Base-by-base conservation (phyloP, 2,113 vertebrate species). In the Amazona guildingii region DNA sequence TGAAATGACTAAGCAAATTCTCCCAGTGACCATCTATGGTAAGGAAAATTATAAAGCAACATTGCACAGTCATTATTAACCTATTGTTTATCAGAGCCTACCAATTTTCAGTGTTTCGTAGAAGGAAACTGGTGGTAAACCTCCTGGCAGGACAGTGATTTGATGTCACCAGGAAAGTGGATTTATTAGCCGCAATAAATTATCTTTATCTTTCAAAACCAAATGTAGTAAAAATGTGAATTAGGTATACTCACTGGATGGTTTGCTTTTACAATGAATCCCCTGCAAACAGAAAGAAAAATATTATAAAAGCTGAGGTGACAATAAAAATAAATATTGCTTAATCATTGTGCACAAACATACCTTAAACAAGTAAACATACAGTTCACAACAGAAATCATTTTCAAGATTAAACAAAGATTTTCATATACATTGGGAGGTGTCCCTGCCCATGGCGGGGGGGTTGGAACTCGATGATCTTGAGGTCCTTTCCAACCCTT, bases 191-290 rank as follows among this genome's bases (percentile, higher is more conserved):
- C 48, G 27, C 17, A 83, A 54, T 25, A 67, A 88, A 61, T 64
- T 52, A 39, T 63, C 35, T 64, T 54, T 46, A 59, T 29, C 28
- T 80, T 84, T 39, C 43, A 66, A 79, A 95, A 85, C 46, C 6
- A 84, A 87, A 68, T 27, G 13, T 8, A 94, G 51, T 70, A 54
- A 88, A 86, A 94, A 82, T 29, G 5, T 51, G 19, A 90, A 92
- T 61, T 1, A 72, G 41, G 10, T 54, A 69, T 97, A 98, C 97
- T 98, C 78, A 98, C 97, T 75, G 41, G 93, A 95, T 92, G 93
- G 86, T 78, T 97, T 97, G 68, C 74, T 94, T 96, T 97, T 97
- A 92, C 97, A 98, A n/a, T 94, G 88, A 95, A 97, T 87, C 28
- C 97, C 97, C 97, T 98, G 95, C 31, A 92, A 97, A 93, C 27